Conservation (phyloP, 2,797 vertebrate genomes). For the Ptychobarbus kaznakovi region DNA sequence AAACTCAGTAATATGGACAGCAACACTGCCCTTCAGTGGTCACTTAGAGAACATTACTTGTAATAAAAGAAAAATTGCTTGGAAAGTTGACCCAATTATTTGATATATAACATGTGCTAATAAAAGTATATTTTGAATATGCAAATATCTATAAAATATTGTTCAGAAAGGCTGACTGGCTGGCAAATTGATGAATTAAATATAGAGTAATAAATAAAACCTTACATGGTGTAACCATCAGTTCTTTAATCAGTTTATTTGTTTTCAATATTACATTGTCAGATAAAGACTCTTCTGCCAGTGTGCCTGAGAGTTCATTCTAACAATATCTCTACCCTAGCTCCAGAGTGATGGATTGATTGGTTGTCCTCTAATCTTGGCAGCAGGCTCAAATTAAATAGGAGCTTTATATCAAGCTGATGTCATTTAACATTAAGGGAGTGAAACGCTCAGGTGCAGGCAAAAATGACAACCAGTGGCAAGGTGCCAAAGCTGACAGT, state of each 20-base stretch:
- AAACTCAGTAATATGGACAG: neutral
- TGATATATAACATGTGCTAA: neutral
- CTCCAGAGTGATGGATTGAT: slow-evolving; percentile 49
- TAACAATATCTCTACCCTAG: slow-evolving; percentile 21
- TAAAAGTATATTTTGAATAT: neutral
- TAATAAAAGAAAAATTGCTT: neutral
- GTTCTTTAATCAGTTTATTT: neutral
- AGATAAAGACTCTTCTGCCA: neutral
- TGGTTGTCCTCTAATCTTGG: slow-evolving; percentile 50
- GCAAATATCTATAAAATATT: neutral
- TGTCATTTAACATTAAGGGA: slow-evolving; percentile 44
- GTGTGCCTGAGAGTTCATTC: slow-evolving; percentile 30
- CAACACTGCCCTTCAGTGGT: slow-evolving; percentile 13
- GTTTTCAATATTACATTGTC: slow-evolving; percentile 1
- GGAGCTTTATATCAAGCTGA: slow-evolving; percentile 50
- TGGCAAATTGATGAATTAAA: neutral
- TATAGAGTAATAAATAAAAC: neutral
- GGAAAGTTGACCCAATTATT: neutral
- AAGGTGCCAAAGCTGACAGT: slow-evolving; percentile 44
- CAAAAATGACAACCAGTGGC: slow-evolving; percentile 28
- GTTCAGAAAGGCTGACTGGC: neutral
- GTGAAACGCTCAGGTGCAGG: slow-evolving; percentile 32
- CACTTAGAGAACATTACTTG: neutral
- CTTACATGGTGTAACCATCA: neutral
- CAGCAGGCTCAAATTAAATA: slow-evolving; percentile 46